These are phyloP conservation scores for Amphipoea oculea DNA, from an alignment of 2,888 invertebrate species.

Conservation along the genomic window DNA sequence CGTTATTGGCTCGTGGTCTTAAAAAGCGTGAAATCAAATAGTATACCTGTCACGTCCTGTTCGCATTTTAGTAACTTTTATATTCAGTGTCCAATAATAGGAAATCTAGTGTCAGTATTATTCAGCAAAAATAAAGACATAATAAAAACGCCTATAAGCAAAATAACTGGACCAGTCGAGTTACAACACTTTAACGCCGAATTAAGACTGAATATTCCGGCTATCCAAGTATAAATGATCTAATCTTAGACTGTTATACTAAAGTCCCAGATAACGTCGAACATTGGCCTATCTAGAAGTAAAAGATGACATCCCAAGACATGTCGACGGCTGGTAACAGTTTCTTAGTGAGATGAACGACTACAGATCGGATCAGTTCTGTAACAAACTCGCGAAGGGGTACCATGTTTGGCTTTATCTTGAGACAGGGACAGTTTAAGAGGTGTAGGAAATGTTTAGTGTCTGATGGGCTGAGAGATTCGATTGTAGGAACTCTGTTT, in stretches of 20 bases:
- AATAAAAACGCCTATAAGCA: neutral
- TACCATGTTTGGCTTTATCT: slow-evolving; percentile 58
- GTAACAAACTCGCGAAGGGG: slow-evolving; percentile 53
- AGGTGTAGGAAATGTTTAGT: slow-evolving; percentile 49
- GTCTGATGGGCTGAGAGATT: slow-evolving; percentile 20
- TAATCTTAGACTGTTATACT: slow-evolving; percentile 19
- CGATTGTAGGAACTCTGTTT: neutral
- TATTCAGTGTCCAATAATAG: slow-evolving; percentile 14
- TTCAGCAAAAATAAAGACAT: slow-evolving; percentile 5
- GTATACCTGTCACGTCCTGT: slow-evolving; percentile 32
- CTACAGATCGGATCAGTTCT: slow-evolving; percentile 58
- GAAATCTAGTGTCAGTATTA: slow-evolving; percentile 25
- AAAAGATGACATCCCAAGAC: slow-evolving; percentile 52
- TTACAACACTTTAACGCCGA: slow-evolving; percentile 4
- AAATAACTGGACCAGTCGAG: neutral
- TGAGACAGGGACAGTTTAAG: slow-evolving; percentile 38
- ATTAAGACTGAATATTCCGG: slow-evolving; percentile 27
- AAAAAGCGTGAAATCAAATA: slow-evolving; percentile 45
- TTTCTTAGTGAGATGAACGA: slow-evolving; percentile 62
- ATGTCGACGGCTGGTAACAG: slow-evolving; percentile 57
- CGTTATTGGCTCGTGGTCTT: slow-evolving; percentile 6
- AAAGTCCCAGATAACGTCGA: slow-evolving; percentile 39
- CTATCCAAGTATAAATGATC: slow-evolving; percentile 8
- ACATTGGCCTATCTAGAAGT: slow-evolving; percentile 26
- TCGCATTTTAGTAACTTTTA: slow-evolving; percentile 26